Base-by-base conservation (phyloP, 2,113 vertebrate genomes). In the Enhydra lutris region DNA sequence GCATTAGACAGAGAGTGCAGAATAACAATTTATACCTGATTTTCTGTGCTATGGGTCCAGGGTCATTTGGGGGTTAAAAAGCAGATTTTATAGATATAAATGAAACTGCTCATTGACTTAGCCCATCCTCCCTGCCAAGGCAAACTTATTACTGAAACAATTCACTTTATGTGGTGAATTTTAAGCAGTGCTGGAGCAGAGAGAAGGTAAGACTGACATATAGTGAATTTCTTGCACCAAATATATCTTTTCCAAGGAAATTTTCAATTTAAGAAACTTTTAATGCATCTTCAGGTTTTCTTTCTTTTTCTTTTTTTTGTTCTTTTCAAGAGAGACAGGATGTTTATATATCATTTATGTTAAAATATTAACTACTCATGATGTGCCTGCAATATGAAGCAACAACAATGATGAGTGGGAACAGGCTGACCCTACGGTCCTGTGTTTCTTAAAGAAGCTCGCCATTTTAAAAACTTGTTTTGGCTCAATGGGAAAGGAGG, bases 191-290 rank as follows among this genome's bases (percentile, higher is more conserved):
- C 67, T 50, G 71, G 69, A 98, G 71, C 45, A 81, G 76, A 97
- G 21, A 94, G 91, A 96, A 97, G 92, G 88, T 97, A 96, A 97
- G 91, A 36, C 80, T 97, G 96, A 96, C 87, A 95, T 84, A 52
- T 31, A 97, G 45, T 97, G 71, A 94, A 97, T 97, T 97, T 13
- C 47, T 87, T 95, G 31, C 2, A 57, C 24, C 90, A 97, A 94
- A 95, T 97, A 82, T 65, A 86, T 95, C 80, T 88, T 94, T 92
- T 14, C 59, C 45, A n/a, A 89, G 29, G 55, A 95, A 96, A 94
- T 85, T 96, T 34, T 95, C 61, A 89, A 52, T 89, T 91, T 92
- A 39, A 76, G n/a, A 92, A 91, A 79, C 18, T 95, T 96, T 79
- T 42, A 63, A 79, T 78, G 80, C 4, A 39, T 88, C 92, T 92